phyloP scores from a whole-genome alignment of 2,113 vertebrate genomes.

The Solenodon paradoxus region DNA sequence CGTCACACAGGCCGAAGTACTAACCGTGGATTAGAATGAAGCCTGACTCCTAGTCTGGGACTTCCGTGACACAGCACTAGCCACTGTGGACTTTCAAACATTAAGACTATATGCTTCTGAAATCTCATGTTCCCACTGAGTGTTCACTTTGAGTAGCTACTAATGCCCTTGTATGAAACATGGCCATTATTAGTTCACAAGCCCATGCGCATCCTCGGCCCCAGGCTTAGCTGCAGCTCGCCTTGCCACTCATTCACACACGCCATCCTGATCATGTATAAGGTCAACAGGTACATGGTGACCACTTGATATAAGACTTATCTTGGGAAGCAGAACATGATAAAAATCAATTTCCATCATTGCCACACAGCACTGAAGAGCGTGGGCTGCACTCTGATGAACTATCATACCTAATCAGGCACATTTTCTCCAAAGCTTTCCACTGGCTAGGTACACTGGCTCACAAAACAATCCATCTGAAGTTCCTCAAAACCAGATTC shows the following conservation, averaged over 20 bases:
- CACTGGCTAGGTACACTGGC: neutral
- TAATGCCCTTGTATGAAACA: neutral
- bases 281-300: neutral
- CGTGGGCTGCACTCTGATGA: neutral
- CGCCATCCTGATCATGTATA: neutral
- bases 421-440: neutral
- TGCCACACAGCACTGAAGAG: neutral
- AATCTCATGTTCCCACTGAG: neutral
- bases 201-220: neutral
- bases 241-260: neutral
- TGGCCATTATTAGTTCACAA: neutral
- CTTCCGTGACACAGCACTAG: neutral
- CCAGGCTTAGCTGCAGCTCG: neutral
- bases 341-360: neutral
- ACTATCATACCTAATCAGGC: neutral
- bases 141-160: neutral
- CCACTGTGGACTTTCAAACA: too few relatives aligned
- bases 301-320: neutral
- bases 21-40: neutral
- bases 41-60: neutral
- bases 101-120: neutral
- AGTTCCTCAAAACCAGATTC: neutral
- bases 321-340: neutral
- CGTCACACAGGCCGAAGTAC: neutral
- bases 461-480: conserved; percentile 8